A percentile compares a stretch with the other conserved stretches of the same genome.
Conservation (phyloP, 2,888 invertebrate species). For the Carcina quercana region DNA sequence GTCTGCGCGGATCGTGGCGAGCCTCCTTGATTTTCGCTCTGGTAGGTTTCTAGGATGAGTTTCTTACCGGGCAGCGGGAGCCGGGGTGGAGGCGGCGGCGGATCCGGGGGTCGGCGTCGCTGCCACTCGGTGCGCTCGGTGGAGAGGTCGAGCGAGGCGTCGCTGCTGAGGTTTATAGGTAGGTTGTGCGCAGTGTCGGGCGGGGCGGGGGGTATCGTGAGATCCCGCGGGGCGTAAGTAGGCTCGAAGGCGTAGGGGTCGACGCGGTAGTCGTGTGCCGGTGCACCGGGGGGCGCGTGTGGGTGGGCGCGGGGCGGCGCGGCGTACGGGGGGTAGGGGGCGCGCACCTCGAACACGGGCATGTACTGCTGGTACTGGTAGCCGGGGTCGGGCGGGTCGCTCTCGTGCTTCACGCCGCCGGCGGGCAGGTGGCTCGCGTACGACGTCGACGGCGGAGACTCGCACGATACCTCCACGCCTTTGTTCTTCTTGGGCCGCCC, state of each 20-base stretch:
- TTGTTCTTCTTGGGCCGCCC: slow-evolving; percentile 66
- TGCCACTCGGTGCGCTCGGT: slow-evolving; percentile 57
- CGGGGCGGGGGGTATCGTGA: slow-evolving; percentile 31
- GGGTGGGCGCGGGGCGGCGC: slow-evolving; percentile 27
- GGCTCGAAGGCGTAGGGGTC: slow-evolving; percentile 50
- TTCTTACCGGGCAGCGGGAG: slow-evolving; percentile 65
- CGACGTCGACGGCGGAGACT: slow-evolving; percentile 56
- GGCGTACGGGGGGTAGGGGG: slow-evolving; percentile 29
- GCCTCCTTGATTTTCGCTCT: slow-evolving; percentile 51
- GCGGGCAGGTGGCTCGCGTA: slow-evolving; percentile 38
- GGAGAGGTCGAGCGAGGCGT: slow-evolving; percentile 59
- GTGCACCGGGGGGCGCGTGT: slow-evolving; percentile 7
- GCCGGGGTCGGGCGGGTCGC: slow-evolving; percentile 34
- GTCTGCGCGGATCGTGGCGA: slow-evolving; percentile 21
- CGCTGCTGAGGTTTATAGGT: slow-evolving; percentile 67
- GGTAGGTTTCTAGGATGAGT: slow-evolving; percentile 65
- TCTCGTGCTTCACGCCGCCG: slow-evolving; percentile 54
- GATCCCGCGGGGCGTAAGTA: slow-evolving; percentile 42
- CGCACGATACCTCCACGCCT: slow-evolving; percentile 38
- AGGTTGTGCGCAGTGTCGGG: slow-evolving; percentile 49
- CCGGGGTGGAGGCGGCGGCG: slow-evolving; percentile 36
- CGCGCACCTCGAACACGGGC: slow-evolving; percentile 31
- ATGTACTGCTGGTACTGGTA: slow-evolving; percentile 38
- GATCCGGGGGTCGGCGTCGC: slow-evolving; percentile 50
- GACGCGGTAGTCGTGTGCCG: slow-evolving; percentile 20